Evolutionary conservation across 2,888 invertebrate genomes (phyloP), one percentile per base, ranked within the genome.

Genomic region (Petrophora chlorosata): DNA sequence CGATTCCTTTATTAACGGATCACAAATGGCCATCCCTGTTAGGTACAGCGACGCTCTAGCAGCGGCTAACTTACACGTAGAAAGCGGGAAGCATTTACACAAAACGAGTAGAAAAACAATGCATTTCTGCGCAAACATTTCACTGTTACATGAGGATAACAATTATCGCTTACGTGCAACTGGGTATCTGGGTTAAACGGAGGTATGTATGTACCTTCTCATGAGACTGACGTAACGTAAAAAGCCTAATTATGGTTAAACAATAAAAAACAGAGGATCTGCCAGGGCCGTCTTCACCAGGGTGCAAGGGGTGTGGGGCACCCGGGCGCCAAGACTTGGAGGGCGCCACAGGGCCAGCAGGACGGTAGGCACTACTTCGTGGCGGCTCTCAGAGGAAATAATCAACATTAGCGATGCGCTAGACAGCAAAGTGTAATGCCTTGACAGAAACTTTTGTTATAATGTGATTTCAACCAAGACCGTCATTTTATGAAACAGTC

Each of bases 21-120:
- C 3, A 7, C 2, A 13, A 8, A 13, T 13, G 3, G 12, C 14
- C 14, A 30, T 15, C 9, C 16, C 30, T 14, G 16, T 3, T 5
- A 5, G n/a, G n/a, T 5, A 16, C n/a, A 16, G 9, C 10, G 9
- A 15, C 5, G 16, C 30, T 3, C 3, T 16, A 12, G 17, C 7
- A 5, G 33, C 12, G 3, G 12, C 10, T 36, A 19, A 5, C 38
- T 17, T 19, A 46, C 22, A 25, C 40, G 36, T 70, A 69, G 74
- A 70, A 75, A 75, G 75, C 57, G 58, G 73, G 65, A 74, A 73
- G 60, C 61, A 40, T 33, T 32, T 51, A 60, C 59, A 64, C 63
- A 67, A 67, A 7, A 62, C 49, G 48, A 38, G 55, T 49, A 56
- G 53, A 71, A 67, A 73, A 72, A 67, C 48, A 28, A 38, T 34